A percentile compares a stretch with the other conserved stretches of the same genome.
These are phyloP conservation scores for Macrosoma leucophasiata DNA, from an alignment of 2,888 invertebrate genomes.

Conservation along the genomic window DNA sequence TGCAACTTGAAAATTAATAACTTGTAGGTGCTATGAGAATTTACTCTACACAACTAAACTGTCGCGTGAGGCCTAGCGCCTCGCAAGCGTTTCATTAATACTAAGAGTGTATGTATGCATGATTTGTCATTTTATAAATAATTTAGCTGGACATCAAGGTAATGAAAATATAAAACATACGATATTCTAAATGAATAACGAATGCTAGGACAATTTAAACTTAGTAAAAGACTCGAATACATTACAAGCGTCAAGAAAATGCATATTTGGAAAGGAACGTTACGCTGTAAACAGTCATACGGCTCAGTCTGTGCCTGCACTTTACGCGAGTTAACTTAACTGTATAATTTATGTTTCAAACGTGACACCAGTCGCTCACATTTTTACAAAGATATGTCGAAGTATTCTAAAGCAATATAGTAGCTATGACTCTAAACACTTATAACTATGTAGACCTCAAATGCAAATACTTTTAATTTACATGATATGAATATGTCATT, in stretches of 20 bases:
- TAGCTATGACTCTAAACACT: slow-evolving; percentile 73
- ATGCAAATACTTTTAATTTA: slow-evolving; percentile 75
- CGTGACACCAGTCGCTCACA: slow-evolving; percentile 54
- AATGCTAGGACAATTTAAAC: no score
- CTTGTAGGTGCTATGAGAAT: slow-evolving; percentile 70
- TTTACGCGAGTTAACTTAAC: slow-evolving; percentile 43
- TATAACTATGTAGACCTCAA: slow-evolving; percentile 74
- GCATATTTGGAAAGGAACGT: slow-evolving; percentile 57
- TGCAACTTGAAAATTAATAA: slow-evolving; percentile 67
- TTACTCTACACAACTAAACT: slow-evolving; percentile 67
- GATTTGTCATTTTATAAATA: slow-evolving; percentile 69
- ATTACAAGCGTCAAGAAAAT: slow-evolving; percentile 55
- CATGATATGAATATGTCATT: slow-evolving; percentile 76
- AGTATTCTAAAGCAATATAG: slow-evolving; percentile 74
- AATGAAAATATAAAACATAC: slow-evolving; percentile 52
- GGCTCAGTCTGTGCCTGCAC: slow-evolving; percentile 55
- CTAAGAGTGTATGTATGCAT: slow-evolving; percentile 75
- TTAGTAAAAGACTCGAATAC: slow-evolving; percentile 39
- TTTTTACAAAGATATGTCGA: slow-evolving; percentile 72
- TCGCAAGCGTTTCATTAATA: slow-evolving; percentile 60
- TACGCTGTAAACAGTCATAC: slow-evolving; percentile 21
- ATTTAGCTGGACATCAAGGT: slow-evolving; percentile 63
- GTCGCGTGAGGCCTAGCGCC: slow-evolving; percentile 59
- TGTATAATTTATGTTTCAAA: slow-evolving; percentile 16
- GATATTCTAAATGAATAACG: no score